These are phyloP conservation scores for Grus americana DNA, from an alignment of 2,113 vertebrate species.

Conservation along the genomic window DNA sequence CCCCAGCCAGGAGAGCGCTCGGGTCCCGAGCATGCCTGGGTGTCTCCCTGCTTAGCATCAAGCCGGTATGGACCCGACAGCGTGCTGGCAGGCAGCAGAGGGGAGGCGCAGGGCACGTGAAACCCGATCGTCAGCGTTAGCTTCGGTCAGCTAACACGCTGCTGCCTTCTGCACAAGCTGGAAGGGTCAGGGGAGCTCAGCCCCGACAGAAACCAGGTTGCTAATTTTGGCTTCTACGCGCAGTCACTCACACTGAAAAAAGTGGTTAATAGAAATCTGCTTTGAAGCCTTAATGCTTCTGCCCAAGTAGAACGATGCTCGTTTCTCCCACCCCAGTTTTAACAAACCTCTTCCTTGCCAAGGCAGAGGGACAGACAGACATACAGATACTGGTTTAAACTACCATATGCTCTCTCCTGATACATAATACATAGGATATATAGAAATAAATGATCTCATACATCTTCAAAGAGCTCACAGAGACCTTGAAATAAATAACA, in stretches of 20 bases:
- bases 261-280: background rate
- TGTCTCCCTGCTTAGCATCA: background rate
- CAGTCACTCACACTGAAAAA: background rate
- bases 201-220: background rate
- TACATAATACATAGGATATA: background rate
- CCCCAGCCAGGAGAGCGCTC: background rate
- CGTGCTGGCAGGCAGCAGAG: background rate
- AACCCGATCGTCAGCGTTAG: background rate
- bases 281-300: background rate
- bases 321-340: background rate
- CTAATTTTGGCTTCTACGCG: background rate
- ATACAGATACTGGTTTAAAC: background rate
- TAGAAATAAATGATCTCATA: background rate
- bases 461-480: background rate
- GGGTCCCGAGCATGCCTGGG: background rate
- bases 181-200: background rate
- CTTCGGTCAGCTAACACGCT: fast-evolving
- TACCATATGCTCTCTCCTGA: background rate
- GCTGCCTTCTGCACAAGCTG: background rate
- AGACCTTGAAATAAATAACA: background rate
- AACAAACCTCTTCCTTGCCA: background rate
- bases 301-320: background rate
- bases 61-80: background rate
- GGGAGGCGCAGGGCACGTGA: fast-evolving
- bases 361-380: background rate